Evolutionary conservation across 2,797 vertebrate species (phyloP), one percentile per base, ranked within the genome.

Genomic region (Poecilia picta): DNA sequence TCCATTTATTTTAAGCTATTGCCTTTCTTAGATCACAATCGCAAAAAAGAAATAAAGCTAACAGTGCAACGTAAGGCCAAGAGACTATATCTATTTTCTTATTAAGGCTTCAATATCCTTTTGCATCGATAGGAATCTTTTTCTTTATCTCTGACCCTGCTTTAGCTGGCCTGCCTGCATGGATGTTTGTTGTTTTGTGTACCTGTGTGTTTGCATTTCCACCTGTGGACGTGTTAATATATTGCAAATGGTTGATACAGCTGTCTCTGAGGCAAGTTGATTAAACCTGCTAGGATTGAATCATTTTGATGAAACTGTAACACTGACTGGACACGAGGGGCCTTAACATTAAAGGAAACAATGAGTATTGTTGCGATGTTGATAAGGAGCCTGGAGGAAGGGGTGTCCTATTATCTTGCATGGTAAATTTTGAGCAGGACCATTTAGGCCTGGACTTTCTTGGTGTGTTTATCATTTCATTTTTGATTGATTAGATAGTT

Each of bases 31-130:
- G 94, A 95, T 94, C 31, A 0, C 10, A 92, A 95, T 95, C 93
- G 72, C 75, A n/a, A 92, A 94, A 94, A 94, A 92, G 91, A 93
- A 95, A 94, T 95, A 95, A 94, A 93, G 88, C 88, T 86, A 94
- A 93, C 86, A 87, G 86, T 88, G 87, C 91, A 89, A 93, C 79
- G 87, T 88, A 85, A 90, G 89, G 90, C 91, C 89, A 84, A 88
- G 73, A 86, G 85, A 90, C 88, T 91, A 87, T 94, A 92, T 93
- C 87, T 92, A 85, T 93, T 92, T 94, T 95, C 92, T 89, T 93
- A 94, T 95, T 95, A 93, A 93, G 93, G 83, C 91, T 95, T 93
- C 94, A 95, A 95, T 95, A 95, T 95, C 95, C 94, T 95, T 93
- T 82, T 91, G 91, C 85, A 85, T 75, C 1, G 94, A 95, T 95